These are phyloP conservation scores for Gorsachius magnificus DNA, from an alignment of 2,797 vertebrate genomes.

Conservation along the genomic window DNA sequence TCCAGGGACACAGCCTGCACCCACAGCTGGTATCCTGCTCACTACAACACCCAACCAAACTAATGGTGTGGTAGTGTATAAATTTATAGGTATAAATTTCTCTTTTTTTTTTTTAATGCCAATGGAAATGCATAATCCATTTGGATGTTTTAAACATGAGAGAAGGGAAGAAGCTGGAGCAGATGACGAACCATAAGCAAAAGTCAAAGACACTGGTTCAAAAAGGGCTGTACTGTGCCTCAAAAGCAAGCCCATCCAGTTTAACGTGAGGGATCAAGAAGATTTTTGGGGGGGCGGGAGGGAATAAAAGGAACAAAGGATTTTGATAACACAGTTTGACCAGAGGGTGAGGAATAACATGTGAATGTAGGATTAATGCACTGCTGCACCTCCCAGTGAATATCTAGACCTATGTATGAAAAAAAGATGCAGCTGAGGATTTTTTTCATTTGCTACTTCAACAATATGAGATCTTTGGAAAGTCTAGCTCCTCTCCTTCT, in stretches of 20 bases:
- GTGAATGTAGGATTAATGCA: neutral
- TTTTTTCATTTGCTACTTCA: neutral
- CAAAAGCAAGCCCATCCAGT: neutral
- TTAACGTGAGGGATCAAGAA: neutral
- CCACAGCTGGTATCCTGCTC: neutral
- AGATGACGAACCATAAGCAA: neutral
- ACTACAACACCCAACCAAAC: neutral
- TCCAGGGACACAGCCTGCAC: neutral
- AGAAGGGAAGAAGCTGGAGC: neutral
- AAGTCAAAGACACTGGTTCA: neutral
- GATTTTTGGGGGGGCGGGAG: neutral
- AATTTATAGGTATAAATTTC: too few species aligned
- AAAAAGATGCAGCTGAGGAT: neutral
- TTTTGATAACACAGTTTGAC: neutral
- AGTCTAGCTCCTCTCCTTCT: neutral
- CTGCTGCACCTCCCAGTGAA: neutral
- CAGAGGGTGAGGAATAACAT: neutral
- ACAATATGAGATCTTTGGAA: neutral
- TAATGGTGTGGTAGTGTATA: neutral
- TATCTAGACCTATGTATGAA: neutral
- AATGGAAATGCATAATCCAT: rapidly evolving
- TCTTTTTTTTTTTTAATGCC: neutral
- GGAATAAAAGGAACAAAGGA: neutral
- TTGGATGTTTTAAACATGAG: neutral
- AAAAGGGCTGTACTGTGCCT: neutral